Base-by-base conservation (phyloP, 2,797 vertebrate genomes). In the Pantherophis vulpinus region DNA sequence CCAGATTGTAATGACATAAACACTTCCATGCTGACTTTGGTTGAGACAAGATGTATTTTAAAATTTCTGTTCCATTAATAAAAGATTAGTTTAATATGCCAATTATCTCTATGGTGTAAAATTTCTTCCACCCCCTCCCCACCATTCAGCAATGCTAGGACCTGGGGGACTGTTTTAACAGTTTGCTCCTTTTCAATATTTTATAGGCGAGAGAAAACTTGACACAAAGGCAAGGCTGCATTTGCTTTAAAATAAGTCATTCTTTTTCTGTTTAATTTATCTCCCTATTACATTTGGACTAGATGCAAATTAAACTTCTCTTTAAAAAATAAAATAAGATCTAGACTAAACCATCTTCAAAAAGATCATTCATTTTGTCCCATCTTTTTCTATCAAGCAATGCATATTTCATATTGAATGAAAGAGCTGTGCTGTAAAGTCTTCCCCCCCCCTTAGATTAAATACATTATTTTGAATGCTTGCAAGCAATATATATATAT, bases 51-150 rank as follows among this genome's bases (percentile, higher is more conserved):
- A 95, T 89, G 74, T 93, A 93, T 96, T 90, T 94, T 96, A 92
- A 94, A 96, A 94, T 94, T 18, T 95, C 92, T 94, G 93, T 87
- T 96, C 74, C 94, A 95, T 96, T 97, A 96, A 96, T 95, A 96
- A 96, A 94, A 97, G 66, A 96, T 95, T 93, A 96, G 59, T 61
- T 94, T 94, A 95, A 94, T 94, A 95, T 95, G 94, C 90, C 92
- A 94, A 95, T 96, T 94, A 96, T 96, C 88, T 96, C 56, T 92
- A 96, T 83, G 95, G 54, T 91, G 92, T 93, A 96, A 95, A 58
- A 18, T 90, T 95, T 97, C 58, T 42, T 32, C 59, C 37, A 6
- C 16, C 25, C 60, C 55, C 61, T 47, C 37, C 86, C 27, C 83
- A 51, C 20, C 91, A 93, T 89, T 95, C 59, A 89, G 8, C 93